Percentiles rank a stretch among this genome's conserved stretches.
phyloP scores from a whole-genome alignment of 2,113 vertebrate genomes.

The Ranitomeya variabilis region DNA sequence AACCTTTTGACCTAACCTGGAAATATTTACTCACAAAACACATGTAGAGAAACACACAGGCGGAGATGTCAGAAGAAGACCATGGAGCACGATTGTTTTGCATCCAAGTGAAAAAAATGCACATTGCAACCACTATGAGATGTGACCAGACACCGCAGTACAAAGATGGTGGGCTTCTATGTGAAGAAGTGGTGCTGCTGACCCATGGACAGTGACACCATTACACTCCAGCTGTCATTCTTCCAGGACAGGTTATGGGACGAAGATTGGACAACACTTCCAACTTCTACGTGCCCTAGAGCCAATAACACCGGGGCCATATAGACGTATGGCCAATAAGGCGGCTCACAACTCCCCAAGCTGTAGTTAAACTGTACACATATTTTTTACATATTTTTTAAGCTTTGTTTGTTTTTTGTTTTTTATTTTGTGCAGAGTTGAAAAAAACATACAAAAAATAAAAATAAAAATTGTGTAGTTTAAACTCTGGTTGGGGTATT shows the following conservation, averaged over 20 bases:
- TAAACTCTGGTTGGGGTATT: too few relatives aligned
- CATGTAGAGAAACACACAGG: slow-evolving; percentile 63
- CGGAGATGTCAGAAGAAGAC: slow-evolving; percentile 61
- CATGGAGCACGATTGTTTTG: slow-evolving; percentile 40
- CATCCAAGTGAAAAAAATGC: not conserved
- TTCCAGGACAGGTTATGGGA: not conserved
- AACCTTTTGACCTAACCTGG: slow-evolving; percentile 66
- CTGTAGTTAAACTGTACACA: too few relatives aligned
- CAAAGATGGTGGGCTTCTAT: not conserved
- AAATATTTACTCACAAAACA: slow-evolving; percentile 70
- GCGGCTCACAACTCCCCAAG: not conserved
- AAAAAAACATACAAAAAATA: too few relatives aligned
- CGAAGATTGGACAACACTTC: not conserved
- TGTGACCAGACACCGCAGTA: not conserved
- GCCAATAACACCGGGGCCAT: not conserved
- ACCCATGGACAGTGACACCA: too few relatives aligned
- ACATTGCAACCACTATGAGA: not conserved
- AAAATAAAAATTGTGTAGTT: too few relatives aligned
- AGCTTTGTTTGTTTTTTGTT: too few relatives aligned
- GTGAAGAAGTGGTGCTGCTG: not conserved
- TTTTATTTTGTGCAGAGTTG: too few relatives aligned
- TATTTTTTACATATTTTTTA: too few relatives aligned
- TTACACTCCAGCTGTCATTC: not conserved
- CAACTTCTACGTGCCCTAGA: not conserved
- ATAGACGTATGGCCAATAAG: not conserved